Conservation (phyloP, 1,140 invertebrate genomes). For the Proales similis region DNA sequence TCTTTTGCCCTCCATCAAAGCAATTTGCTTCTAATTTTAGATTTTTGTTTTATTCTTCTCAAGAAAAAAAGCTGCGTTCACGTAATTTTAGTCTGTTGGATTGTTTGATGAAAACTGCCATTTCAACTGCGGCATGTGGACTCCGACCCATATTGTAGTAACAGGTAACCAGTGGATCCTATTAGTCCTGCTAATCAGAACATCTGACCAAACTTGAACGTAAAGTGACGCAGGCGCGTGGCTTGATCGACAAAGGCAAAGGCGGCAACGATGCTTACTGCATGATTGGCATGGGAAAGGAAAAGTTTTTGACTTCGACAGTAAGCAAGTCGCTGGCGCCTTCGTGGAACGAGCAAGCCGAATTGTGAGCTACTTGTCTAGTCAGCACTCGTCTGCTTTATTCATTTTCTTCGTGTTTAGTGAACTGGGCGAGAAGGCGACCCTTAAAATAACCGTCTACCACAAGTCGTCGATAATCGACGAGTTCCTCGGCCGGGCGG, state of each 20-base stretch:
- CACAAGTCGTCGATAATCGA: constrained; percentile 36
- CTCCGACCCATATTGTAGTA: constrained; percentile 35
- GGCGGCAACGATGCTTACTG: constrained; percentile 35
- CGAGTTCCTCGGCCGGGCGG: constrained; percentile 25
- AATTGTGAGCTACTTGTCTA: constrained; percentile 8
- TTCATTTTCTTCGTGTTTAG: neutral
- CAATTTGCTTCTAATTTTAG: no score
- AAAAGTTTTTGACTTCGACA: constrained; percentile 37
- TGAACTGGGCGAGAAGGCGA: neutral
- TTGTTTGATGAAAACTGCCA: no score
- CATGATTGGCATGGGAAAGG: constrained; percentile 36
- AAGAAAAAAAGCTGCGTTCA: no score
- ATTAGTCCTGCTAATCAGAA: no score
- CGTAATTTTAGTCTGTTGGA: no score
- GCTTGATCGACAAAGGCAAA: constrained; percentile 32
- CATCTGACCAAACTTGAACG: neutral
- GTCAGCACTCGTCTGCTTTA: neutral
- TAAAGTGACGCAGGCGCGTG: constrained; percentile 4
- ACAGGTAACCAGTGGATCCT: constrained; percentile 3
- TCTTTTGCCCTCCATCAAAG: no score
- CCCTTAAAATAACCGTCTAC: constrained; percentile 32
- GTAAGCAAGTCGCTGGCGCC: constrained; percentile 3
- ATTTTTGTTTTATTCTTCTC: no score
- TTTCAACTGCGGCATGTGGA: constrained; percentile 31
- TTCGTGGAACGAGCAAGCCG: constrained; percentile 34